Percentiles rank a stretch among this genome's conserved stretches.
phyloP scores from a whole-genome alignment of 2,113 vertebrate species.

The Casuarius casuarius region DNA sequence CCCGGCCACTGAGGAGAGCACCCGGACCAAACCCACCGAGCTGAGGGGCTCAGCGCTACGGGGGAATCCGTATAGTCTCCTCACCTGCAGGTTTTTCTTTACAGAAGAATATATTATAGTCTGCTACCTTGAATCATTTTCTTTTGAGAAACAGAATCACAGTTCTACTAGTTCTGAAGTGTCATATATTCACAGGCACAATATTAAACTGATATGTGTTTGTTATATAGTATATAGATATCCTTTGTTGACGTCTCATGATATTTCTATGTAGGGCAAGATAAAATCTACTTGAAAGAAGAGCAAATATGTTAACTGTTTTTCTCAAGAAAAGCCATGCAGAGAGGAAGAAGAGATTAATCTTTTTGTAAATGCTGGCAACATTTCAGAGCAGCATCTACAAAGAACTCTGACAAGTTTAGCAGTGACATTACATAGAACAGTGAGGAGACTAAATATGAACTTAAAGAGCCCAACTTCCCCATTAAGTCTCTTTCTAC shows the following conservation, averaged over 20 bases:
- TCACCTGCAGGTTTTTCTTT: slow-evolving; percentile 22
- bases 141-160: slow-evolving; percentile 31
- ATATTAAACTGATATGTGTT: slow-evolving; percentile 33
- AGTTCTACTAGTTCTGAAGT: neutral
- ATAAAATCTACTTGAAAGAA: slow-evolving; percentile 56
- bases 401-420: slow-evolving; percentile 44
- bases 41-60: neutral
- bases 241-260: slow-evolving; percentile 34
- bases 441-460: neutral
- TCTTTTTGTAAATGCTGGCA: slow-evolving; percentile 39
- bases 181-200: slow-evolving; percentile 17
- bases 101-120: slow-evolving; percentile 8
- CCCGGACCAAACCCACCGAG: neutral
- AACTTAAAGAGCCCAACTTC: neutral
- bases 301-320: slow-evolving; percentile 53
- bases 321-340: slow-evolving; percentile 34
- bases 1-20: neutral
- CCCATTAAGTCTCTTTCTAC: neutral
- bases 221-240: slow-evolving; percentile 29
- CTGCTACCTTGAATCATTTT: neutral
- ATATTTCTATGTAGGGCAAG: slow-evolving; percentile 51
- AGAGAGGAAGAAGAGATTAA: slow-evolving; percentile 37
- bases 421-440: neutral
- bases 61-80: neutral
- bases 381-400: slow-evolving; percentile 8